phyloP scores from a whole-genome alignment of 2,888 invertebrate species.

The Perizoma flavofasciatum region DNA sequence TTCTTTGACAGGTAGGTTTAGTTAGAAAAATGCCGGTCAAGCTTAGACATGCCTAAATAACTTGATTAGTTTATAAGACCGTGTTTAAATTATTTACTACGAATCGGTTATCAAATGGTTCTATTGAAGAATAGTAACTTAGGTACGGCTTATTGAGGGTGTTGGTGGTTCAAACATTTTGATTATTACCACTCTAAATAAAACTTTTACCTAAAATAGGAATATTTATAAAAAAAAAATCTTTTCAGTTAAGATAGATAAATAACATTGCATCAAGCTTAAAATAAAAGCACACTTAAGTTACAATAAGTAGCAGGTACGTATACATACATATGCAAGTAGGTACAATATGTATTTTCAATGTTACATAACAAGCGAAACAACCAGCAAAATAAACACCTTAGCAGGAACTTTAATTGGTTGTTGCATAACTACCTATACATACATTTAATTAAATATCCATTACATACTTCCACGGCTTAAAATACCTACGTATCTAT shows the following conservation, averaged over 20 bases:
- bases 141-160: not conserved
- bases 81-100: slow-evolving; percentile 13
- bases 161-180: no score
- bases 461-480: slow-evolving; percentile 5
- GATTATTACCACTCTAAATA: no score
- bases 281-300: no score
- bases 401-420: slow-evolving; percentile 35
- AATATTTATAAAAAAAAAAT: no score
- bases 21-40: slow-evolving; percentile 13
- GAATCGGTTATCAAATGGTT: slow-evolving; percentile 11
- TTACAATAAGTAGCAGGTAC: no score
- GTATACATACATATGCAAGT: no score
- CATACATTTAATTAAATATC: slow-evolving; percentile 34
- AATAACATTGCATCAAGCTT: no score
- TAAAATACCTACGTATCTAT: not conserved
- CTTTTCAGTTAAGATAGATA: no score
- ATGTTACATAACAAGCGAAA: slow-evolving; percentile 31
- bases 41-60: slow-evolving; percentile 25
- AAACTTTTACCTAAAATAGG: no score
- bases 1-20: slow-evolving; percentile 27
- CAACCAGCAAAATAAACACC: slow-evolving; percentile 35
- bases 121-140: not conserved
- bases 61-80: slow-evolving; percentile 23
- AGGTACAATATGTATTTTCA: slow-evolving; percentile 18
- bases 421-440: slow-evolving; percentile 35